Conservation (phyloP, 2,888 invertebrate genomes). For the Tetragnatha montana region DNA sequence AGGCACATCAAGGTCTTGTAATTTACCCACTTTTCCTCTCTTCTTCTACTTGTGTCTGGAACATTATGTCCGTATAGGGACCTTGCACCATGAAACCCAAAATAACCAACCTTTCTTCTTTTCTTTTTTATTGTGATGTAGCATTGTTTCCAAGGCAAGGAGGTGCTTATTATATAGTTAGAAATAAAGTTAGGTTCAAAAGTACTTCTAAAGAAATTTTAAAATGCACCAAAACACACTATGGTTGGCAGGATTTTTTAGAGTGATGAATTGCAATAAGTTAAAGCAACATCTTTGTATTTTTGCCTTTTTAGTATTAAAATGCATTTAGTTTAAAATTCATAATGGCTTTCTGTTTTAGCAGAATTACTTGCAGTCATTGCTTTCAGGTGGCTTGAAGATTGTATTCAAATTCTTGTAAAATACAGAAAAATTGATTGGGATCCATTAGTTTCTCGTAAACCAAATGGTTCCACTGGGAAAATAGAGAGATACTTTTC, state of each 20-base stretch:
- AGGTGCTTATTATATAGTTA: too few species aligned
- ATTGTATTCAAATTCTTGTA: constrained; percentile 47
- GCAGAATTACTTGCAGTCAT: background rate
- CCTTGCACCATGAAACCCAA: too few species aligned
- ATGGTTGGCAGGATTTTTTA: background rate
- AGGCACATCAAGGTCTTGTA: background rate
- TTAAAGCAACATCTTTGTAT: background rate
- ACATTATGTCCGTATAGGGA: too few species aligned
- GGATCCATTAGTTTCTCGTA: constrained; percentile 49
- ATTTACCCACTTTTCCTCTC: too few species aligned
- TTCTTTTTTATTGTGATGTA: too few species aligned
- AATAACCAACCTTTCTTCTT: too few species aligned
- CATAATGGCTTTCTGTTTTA: too few species aligned
- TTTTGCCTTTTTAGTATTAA: background rate
- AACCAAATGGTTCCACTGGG: constrained; percentile 31
- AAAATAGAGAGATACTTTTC: constrained; percentile 58
- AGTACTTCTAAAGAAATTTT: too few species aligned
- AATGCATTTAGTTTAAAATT: background rate
- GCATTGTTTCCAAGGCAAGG: too few species aligned
- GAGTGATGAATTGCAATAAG: background rate
- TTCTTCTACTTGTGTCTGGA: too few species aligned
- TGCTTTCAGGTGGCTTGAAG: constrained; percentile 57
- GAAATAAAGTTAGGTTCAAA: too few species aligned
- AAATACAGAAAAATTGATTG: constrained; percentile 52
- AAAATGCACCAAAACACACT: background rate